Evolutionary conservation across 2,888 invertebrate genomes (phyloP).

Genomic region (Stenoptilia bipunctidactyla): DNA sequence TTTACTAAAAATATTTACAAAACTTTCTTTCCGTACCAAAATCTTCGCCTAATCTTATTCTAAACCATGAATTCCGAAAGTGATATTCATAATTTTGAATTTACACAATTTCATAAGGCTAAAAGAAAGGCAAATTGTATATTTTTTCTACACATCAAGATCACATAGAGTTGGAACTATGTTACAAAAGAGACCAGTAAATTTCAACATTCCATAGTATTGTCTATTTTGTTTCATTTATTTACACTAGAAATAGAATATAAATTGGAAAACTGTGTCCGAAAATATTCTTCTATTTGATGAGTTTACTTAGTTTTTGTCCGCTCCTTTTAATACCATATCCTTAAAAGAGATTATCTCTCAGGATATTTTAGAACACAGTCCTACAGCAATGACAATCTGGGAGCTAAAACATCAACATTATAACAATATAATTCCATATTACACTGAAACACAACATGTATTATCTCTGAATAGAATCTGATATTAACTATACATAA

Average conservation of each 20-base stretch:
- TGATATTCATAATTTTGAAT: too few relatives aligned
- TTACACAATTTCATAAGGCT: too few relatives aligned
- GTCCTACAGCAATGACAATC: too few relatives aligned
- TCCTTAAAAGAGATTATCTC: neutral
- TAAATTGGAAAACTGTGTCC: too few relatives aligned
- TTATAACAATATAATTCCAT: neutral
- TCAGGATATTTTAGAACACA: too few relatives aligned
- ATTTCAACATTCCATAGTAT: slow-evolving; percentile 1
- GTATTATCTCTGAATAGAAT: neutral
- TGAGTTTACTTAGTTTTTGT: neutral
- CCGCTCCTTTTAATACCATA: neutral
- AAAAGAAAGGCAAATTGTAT: too few relatives aligned
- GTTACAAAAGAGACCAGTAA: neutral
- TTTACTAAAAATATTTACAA: slow-evolving; percentile 48
- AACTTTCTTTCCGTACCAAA: slow-evolving; percentile 5
- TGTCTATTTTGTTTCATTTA: neutral
- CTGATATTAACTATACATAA: neutral
- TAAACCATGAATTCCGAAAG: neutral
- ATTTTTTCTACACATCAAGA: too few relatives aligned
- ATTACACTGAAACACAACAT: neutral
- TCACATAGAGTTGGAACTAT: too few relatives aligned
- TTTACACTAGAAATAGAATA: too few relatives aligned
- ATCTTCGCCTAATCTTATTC: slow-evolving; percentile 1
- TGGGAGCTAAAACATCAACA: neutral
- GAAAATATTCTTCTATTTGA: neutral